Conservation (phyloP, 2,888 invertebrate genomes). For the Spodoptera littoralis region DNA sequence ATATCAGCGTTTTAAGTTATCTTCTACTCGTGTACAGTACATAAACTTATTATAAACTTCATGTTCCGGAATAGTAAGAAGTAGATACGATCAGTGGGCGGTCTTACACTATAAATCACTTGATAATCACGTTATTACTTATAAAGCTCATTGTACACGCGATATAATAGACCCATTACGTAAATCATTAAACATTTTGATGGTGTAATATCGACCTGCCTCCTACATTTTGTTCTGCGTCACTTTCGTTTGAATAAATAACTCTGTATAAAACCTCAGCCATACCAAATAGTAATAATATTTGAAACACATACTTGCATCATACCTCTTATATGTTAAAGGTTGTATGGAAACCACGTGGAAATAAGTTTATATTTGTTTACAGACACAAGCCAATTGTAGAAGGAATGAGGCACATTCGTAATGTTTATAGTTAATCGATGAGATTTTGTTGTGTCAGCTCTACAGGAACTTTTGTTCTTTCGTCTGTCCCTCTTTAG, state of each 20-base stretch:
- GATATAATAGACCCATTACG: constrained; percentile 41
- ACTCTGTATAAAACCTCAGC: constrained; percentile 87
- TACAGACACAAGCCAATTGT: constrained; percentile 51
- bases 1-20: constrained; percentile 49
- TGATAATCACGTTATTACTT: constrained; percentile 40
- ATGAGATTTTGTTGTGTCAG: constrained; percentile 49
- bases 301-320: constrained; percentile 50
- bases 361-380: constrained; percentile 48
- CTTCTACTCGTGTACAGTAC: constrained; percentile 40
- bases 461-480: constrained; percentile 37
- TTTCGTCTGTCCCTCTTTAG: constrained; percentile 42
- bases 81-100: constrained; percentile 43
- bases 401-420: constrained; percentile 47
- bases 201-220: constrained; percentile 47
- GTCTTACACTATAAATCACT: constrained; percentile 46
- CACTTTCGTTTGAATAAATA: constrained; percentile 69
- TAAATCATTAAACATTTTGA: constrained; percentile 42
- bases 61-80: constrained; percentile 36
- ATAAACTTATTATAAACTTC: constrained; percentile 43
- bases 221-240: constrained; percentile 38
- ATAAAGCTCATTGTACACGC: constrained; percentile 42
- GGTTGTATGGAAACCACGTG: constrained; percentile 58
- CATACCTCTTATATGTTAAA: constrained; percentile 59
- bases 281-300: constrained; percentile 80
- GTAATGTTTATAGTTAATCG: constrained; percentile 38